These are phyloP conservation scores for Lycocerus yunnanus DNA, from an alignment of 2,888 invertebrate genomes.

Conservation along the genomic window DNA sequence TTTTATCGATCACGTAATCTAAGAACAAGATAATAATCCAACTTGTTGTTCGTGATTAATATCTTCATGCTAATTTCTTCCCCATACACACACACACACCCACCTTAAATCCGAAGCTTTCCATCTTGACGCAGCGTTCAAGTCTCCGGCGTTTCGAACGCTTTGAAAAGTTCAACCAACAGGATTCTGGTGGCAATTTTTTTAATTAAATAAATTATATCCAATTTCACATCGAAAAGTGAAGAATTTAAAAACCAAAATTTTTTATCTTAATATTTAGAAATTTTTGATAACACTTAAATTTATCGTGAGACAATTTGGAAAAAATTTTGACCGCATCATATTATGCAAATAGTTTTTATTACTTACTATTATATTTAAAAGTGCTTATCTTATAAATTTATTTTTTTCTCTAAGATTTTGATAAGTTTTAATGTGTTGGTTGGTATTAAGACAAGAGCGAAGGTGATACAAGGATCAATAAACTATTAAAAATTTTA, in stretches of 20 bases:
- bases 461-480: background rate
- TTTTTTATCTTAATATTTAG: background rate
- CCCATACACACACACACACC: slow-evolving; percentile 10
- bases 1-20: slow-evolving; percentile 39
- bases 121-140: background rate
- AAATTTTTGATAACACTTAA: background rate
- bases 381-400: slow-evolving; percentile 18
- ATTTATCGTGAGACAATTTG: background rate
- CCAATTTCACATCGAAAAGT: background rate
- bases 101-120: slow-evolving; percentile 7
- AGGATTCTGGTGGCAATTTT: background rate
- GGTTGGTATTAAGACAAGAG: background rate
- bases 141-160: background rate
- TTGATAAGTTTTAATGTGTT: background rate
- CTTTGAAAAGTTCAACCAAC: background rate
- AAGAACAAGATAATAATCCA: slow-evolving; percentile 30
- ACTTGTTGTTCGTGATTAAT: slow-evolving; percentile 21
- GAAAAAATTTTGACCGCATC: background rate
- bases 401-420: slow-evolving; percentile 8
- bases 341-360: slow-evolving; percentile 1
- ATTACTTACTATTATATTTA: slow-evolving; percentile 15
- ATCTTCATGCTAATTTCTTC: slow-evolving; percentile 26
- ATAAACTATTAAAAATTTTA: slow-evolving; percentile 5
- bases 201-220: background rate
- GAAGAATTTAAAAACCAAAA: background rate